Evolutionary conservation across 2,797 vertebrate genomes (phyloP).

Genomic region (Acipenser oxyrinchus): DNA sequence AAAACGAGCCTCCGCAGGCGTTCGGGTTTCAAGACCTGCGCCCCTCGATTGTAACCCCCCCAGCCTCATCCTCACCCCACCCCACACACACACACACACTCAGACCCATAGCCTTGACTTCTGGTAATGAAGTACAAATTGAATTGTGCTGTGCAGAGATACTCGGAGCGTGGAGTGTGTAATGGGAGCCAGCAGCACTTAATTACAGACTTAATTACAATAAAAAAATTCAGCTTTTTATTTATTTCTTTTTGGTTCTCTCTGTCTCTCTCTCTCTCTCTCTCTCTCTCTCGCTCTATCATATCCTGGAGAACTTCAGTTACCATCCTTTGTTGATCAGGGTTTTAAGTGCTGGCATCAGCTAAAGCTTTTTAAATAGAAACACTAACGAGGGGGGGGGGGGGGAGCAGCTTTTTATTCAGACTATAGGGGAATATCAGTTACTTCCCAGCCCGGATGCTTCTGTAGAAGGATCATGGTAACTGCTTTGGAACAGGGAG

Average conservation of each 20-base stretch:
- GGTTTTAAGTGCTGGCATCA: neutral
- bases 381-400: no score
- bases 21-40: conserved; percentile 38
- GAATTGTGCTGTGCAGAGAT: conserved; percentile 26
- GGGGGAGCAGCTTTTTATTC: no score
- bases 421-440: no score
- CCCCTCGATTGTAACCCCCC: conserved; percentile 27
- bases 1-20: conserved; percentile 29
- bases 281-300: neutral
- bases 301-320: neutral
- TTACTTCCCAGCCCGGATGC: no score
- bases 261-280: neutral
- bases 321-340: conserved; percentile 1
- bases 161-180: conserved; percentile 21
- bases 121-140: conserved; percentile 29
- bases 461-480: no score
- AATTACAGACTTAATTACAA: conserved; percentile 32
- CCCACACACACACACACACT: neutral
- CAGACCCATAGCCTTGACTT: conserved; percentile 8
- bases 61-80: conserved; percentile 10
- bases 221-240: conserved; percentile 17
- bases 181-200: conserved; percentile 27
- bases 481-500: no score
- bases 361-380: no score
- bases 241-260: neutral